Evolutionary conservation across 1,140 invertebrate genomes (phyloP), one percentile per base, ranked within the genome.

Genomic region (Steinernema khuongi): DNA sequence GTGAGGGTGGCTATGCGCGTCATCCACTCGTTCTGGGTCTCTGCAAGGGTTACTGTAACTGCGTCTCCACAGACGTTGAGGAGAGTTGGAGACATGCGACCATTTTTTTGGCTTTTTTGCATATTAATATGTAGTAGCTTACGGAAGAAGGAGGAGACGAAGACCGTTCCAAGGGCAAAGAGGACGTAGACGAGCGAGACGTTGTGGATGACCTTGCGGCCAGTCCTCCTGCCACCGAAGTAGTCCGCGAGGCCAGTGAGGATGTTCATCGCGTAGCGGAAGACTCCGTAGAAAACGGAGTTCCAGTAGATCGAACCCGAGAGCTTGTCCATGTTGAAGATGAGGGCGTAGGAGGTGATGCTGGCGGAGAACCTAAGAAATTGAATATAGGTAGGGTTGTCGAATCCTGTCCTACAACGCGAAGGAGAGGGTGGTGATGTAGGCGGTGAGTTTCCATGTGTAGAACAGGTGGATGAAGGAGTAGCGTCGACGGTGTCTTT

Each of bases 261-360:
- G n/a, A 80, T 26, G 78, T 80, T 80, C 29, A 80, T 80, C 1
- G 41, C 50, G 36, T 83, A 80, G 31, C 79, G 81, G 30, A 77
- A 80, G 29, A 71, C n/a, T 17, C 79, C 79, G 67, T 80, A 83
- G 18, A 83, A 30, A 17, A 73, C 79, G 14, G 74, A 68, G 69
- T 80, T 80, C 44, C 68, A 29, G 66, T 81, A 80, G 31, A 80
- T 50, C 30, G 79, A 81, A 17, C 79, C 79, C 7, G 79, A 75
- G 31, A 80, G 50, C n/a, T 77, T 33, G 31, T 82, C 78, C 78
- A 79, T 80, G 60, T 79, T 79, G 67, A 79, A 79, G 29, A 79
- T 50, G 26, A 77, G 36, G 4, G 77, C 80, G 67, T 83, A 79
- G 70, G 67, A 30, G 17, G 82, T 11, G 29, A 79, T 50, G 32